phyloP scores from a whole-genome alignment of 2,888 invertebrate species.

The Tanytarsus gracilentus region DNA sequence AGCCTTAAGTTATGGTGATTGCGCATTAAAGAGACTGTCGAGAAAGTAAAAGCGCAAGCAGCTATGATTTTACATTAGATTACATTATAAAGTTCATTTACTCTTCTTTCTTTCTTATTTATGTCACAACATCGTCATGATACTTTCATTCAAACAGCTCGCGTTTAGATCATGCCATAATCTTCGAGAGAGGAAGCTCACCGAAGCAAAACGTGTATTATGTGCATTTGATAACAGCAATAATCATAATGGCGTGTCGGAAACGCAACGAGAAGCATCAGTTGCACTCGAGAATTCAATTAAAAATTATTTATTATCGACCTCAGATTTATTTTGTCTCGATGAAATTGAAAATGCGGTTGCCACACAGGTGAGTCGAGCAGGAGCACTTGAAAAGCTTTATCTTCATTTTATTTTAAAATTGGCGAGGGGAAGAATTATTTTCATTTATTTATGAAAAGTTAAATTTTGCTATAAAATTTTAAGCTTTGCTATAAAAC shows the following conservation, averaged over 20 bases:
- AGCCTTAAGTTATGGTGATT: conserved; percentile 25
- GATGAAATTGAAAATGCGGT: conserved; percentile 60
- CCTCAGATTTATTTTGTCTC: conserved; percentile 61
- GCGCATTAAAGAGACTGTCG: not conserved
- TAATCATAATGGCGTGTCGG: no score
- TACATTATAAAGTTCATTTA: conserved; percentile 28
- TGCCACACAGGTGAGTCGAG: conserved; percentile 51
- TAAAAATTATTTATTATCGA: conserved; percentile 56
- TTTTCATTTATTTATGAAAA: not conserved
- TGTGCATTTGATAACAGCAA: conserved; percentile 42
- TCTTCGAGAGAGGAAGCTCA: conserved; percentile 62
- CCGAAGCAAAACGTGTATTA: conserved; percentile 59
- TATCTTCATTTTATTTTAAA: no score
- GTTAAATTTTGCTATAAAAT: not conserved
- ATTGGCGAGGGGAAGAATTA: no score
- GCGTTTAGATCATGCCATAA: conserved; percentile 64
- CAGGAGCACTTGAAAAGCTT: no score
- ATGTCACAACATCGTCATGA: not conserved
- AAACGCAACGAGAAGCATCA: conserved; percentile 39
- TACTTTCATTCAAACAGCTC: conserved; percentile 46
- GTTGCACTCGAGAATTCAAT: conserved; percentile 51
- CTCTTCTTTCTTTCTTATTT: no score
- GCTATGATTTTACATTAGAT: not conserved
- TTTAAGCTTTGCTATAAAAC: no score
- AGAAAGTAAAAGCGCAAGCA: conserved; percentile 4